Percentiles rank a stretch among this genome's conserved stretches.
Evolutionary conservation across 1,140 invertebrate species (phyloP).

Genomic region (Monomorium pharaonis): DNA sequence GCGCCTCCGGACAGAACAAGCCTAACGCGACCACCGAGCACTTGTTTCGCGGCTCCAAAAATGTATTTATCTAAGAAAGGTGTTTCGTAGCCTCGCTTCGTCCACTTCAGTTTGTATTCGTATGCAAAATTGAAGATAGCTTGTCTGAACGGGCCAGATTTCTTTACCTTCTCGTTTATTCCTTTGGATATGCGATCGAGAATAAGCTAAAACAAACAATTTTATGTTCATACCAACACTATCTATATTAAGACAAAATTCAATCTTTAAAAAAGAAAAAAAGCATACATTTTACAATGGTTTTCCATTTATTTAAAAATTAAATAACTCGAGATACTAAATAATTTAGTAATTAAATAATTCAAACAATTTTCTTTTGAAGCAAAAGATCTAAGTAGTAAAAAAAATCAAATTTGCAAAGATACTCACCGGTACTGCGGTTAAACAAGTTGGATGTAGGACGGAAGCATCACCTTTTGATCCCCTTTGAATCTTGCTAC

Average conservation of each 20-base stretch:
- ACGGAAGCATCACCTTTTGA: conserved; percentile 96
- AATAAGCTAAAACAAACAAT: conserved; percentile 90
- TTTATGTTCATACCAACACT: neutral
- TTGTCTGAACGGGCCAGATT: conserved; percentile 90
- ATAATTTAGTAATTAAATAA: neutral
- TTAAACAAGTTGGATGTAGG: conserved; percentile 96
- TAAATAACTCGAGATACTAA: neutral
- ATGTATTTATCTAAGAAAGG: conserved; percentile 90
- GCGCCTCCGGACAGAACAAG: conserved; percentile 97
- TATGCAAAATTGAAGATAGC: conserved; percentile 96
- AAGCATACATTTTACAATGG: neutral
- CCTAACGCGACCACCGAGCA: conserved; percentile 95
- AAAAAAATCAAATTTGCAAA: neutral
- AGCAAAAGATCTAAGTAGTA: neutral
- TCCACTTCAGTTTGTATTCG: conserved; percentile 95
- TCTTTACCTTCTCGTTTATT: conserved; percentile 95
- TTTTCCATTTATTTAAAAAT: neutral
- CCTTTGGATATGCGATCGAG: conserved; percentile 98
- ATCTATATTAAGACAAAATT: neutral
- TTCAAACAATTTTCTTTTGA: neutral
- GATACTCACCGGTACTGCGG: conserved; percentile 94
- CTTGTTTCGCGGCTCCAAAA: conserved; percentile 87
- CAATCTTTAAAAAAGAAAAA: neutral
- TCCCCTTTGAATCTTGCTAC: conserved; percentile 97
- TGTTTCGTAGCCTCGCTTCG: conserved; percentile 92